Percentiles rank a stretch among this genome's conserved stretches.
phyloP scores from a whole-genome alignment of 2,113 vertebrate species.

The Pitta sordida region DNA sequence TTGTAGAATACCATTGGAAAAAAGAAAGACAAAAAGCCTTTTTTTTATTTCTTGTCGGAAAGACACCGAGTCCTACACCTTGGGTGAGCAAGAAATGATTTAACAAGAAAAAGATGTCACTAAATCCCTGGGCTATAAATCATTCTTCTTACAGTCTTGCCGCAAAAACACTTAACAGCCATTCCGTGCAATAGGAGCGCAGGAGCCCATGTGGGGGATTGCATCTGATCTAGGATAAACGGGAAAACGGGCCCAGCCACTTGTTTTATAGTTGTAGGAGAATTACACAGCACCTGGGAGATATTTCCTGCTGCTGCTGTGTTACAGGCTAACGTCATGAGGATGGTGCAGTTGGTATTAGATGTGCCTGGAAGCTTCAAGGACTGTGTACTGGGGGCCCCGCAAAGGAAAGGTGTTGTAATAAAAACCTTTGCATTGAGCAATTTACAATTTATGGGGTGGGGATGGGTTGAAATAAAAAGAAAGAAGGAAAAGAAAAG shows the following conservation, averaged over 20 bases:
- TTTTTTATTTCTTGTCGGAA: not conserved
- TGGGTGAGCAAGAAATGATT: not conserved
- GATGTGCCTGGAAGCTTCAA: not conserved
- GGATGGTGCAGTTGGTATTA: fast-evolving
- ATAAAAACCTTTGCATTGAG: not conserved
- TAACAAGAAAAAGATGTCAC: conserved; percentile 34
- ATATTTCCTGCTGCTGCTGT: not conserved
- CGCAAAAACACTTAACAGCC: not conserved
- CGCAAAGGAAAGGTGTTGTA: not conserved
- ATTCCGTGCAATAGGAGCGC: fast-evolving
- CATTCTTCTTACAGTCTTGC: not conserved
- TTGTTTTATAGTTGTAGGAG: not conserved
- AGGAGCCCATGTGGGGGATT: not conserved
- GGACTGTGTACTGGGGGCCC: not conserved
- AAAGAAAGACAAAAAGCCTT: not conserved
- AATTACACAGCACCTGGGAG: not conserved
- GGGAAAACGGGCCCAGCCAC: not conserved
- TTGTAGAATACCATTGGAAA: not conserved
- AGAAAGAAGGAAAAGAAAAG: not conserved
- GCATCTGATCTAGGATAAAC: not conserved
- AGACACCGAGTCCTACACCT: not conserved
- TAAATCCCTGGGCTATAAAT: conserved; percentile 32
- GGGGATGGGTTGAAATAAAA: not conserved
- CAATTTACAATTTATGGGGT: not conserved
- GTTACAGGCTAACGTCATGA: not conserved